Conservation (phyloP, 2,797 vertebrate species). For the Avahi laniger region DNA sequence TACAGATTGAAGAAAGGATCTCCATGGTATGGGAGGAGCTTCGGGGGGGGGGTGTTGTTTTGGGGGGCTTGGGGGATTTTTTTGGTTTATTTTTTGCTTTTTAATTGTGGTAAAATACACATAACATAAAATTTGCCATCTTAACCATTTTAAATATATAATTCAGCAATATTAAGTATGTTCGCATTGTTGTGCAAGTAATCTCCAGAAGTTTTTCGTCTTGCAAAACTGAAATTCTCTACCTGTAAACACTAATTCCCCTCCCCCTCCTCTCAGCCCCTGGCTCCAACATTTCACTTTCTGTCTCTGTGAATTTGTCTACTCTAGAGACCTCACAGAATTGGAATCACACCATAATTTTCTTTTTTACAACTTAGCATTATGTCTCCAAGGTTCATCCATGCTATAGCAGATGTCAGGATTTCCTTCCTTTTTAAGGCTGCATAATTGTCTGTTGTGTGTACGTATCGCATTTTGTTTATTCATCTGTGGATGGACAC, state of each 20-base stretch:
- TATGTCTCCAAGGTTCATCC: rapidly evolving
- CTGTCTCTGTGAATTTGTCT: not conserved
- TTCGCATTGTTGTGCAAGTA: rapidly evolving
- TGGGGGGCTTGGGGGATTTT: not conserved
- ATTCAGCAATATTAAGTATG: rapidly evolving
- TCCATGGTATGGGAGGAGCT: not conserved
- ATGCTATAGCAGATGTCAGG: rapidly evolving
- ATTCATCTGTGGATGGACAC: rapidly evolving
- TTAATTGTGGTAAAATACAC: not conserved
- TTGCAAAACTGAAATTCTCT: not conserved
- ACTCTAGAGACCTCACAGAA: rapidly evolving
- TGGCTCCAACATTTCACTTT: rapidly evolving
- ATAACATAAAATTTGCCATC: not conserved
- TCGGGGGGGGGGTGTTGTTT: not conserved
- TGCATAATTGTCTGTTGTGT: rapidly evolving
- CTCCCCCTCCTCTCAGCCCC: rapidly evolving
- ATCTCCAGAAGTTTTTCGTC: too few species aligned
- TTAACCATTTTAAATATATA: rapidly evolving
- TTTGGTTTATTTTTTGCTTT: not conserved
- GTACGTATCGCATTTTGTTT: rapidly evolving
- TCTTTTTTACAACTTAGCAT: not conserved
- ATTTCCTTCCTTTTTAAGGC: not conserved
- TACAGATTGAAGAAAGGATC: not conserved
- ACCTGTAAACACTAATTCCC: not conserved
- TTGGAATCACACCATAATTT: rapidly evolving